A percentile compares a stretch with the other conserved stretches of the same genome.
phyloP scores from a whole-genome alignment of 2,113 vertebrate species.

The Chinchilla lanigera region DNA sequence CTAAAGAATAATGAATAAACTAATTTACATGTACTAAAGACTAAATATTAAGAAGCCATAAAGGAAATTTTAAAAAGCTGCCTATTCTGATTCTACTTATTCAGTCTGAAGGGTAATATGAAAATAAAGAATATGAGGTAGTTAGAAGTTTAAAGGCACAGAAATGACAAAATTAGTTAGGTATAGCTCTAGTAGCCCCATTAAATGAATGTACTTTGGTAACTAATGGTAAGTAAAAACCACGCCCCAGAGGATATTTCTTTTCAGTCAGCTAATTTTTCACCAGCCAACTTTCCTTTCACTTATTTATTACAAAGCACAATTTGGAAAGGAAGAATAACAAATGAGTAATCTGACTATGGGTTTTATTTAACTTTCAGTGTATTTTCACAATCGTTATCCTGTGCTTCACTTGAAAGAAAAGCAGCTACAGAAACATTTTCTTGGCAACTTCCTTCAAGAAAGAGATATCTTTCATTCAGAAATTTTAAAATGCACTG shows the following conservation, averaged over 20 bases:
- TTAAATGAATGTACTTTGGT: conserved; percentile 48
- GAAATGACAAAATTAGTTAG: conserved; percentile 20
- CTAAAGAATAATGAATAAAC: conserved; percentile 21
- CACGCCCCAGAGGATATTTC: conserved; percentile 32
- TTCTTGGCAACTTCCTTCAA: background rate
- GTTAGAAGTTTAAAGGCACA: conserved; percentile 27
- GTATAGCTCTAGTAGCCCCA: background rate
- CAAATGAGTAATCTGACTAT: conserved; percentile 8
- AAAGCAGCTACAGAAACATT: conserved; percentile 40
- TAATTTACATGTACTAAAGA: background rate
- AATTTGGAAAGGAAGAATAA: conserved; percentile 43
- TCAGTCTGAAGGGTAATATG: conserved; percentile 33
- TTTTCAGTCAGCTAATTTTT: background rate
- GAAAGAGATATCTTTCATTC: conserved; percentile 41
- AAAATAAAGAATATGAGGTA: conserved; percentile 9
- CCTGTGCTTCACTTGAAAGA: conserved; percentile 2
- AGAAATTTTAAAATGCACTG: background rate
- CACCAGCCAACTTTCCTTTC: background rate
- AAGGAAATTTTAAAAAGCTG: background rate
- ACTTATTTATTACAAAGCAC: conserved; percentile 53
- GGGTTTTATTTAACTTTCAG: conserved; percentile 48
- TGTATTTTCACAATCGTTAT: conserved; percentile 42
- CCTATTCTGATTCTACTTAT: background rate
- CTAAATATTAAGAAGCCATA: conserved; percentile 26
- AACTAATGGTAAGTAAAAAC: background rate